Percentiles rank a stretch among this genome's conserved stretches.
Evolutionary conservation across 2,888 invertebrate genomes (phyloP).

Genomic region (Cephus rjabovi): DNA sequence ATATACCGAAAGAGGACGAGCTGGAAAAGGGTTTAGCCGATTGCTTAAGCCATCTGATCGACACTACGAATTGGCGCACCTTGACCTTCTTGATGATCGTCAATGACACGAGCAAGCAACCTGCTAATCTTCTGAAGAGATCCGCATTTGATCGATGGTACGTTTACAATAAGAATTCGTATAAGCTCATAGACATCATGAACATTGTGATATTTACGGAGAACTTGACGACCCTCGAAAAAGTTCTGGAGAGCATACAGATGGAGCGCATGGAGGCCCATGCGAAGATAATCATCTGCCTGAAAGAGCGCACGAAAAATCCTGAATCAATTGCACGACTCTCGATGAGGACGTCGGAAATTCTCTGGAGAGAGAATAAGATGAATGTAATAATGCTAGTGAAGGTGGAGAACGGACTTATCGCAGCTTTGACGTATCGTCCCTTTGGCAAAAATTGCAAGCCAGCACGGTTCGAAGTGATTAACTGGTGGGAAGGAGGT

Average conservation of each 20-base stretch:
- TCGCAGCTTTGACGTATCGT: too few species aligned
- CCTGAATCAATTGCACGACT: conserved; percentile 2
- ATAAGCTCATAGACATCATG: not conserved
- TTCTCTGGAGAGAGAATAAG: conserved; percentile 8
- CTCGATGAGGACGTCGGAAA: conserved; percentile 1
- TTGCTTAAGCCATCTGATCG: conserved; percentile 1
- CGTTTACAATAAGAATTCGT: not conserved
- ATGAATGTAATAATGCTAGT: conserved; percentile 6
- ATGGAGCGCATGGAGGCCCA: not conserved
- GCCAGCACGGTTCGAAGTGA: too few species aligned
- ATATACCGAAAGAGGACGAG: too few species aligned
- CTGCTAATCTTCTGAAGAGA: not conserved
- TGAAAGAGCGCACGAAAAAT: not conserved
- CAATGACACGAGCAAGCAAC: not conserved
- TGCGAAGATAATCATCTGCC: conserved; percentile 1
- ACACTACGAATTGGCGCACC: not conserved
- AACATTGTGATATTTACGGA: conserved; percentile 3
- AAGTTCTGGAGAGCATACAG: not conserved
- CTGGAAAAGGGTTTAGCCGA: not conserved
- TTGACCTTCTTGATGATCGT: conserved; percentile 7
- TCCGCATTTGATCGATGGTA: not conserved
- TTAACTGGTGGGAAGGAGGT: too few species aligned
- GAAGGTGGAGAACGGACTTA: not conserved
- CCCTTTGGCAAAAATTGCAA: too few species aligned
- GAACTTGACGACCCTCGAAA: not conserved